These are phyloP conservation scores for Petromus typicus DNA, from an alignment of 2,113 vertebrate genomes.

Conservation along the genomic window DNA sequence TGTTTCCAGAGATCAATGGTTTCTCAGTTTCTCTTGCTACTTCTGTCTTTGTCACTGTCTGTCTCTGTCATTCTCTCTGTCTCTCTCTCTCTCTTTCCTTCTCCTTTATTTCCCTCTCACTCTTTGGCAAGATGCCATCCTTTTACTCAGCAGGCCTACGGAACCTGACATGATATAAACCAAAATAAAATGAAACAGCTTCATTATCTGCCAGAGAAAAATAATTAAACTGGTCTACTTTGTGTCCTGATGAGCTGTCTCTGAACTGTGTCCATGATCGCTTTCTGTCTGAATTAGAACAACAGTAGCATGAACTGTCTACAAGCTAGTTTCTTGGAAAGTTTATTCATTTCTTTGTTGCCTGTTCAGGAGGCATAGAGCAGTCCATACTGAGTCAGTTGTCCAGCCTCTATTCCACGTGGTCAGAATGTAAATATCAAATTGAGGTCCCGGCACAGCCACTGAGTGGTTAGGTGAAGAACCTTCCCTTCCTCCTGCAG, in stretches of 20 bases:
- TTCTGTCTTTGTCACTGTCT: neutral
- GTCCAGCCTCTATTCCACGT: neutral
- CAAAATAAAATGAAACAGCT: constrained; percentile 52
- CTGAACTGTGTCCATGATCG: neutral
- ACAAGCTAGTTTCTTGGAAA: constrained; percentile 47
- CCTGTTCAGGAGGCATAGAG: constrained; percentile 43
- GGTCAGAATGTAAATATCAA: neutral
- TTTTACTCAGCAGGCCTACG: neutral
- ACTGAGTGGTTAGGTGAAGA: neutral
- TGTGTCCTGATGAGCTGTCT: constrained; percentile 26
- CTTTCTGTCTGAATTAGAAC: neutral
- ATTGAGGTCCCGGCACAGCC: neutral
- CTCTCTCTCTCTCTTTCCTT: neutral
- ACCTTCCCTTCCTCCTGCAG: neutral
- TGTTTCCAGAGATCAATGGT: neutral
- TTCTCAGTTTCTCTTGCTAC: neutral
- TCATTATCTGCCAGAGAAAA: constrained; percentile 45
- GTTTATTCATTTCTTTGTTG: constrained; percentile 50
- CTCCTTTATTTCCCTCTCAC: neutral
- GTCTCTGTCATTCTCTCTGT: neutral
- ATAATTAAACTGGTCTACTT: constrained; percentile 41
- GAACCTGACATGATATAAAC: constrained; percentile 22
- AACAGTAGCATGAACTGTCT: neutral
- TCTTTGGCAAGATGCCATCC: neutral
- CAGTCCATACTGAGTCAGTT: constrained; percentile 27